phyloP scores from a whole-genome alignment of 2,797 vertebrate species.

The Clarias laeviceps region DNA sequence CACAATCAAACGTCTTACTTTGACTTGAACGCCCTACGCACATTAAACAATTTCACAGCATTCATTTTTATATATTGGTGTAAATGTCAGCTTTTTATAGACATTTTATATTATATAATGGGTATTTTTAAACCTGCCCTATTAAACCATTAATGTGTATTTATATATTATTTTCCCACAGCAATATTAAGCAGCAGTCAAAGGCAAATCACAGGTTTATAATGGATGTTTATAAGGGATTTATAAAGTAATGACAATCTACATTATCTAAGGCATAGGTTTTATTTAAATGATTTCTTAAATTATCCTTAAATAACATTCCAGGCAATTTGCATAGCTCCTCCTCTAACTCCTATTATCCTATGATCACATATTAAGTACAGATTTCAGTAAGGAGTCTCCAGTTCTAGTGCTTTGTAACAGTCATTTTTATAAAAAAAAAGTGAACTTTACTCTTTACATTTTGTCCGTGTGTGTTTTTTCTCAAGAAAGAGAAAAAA shows the following conservation, averaged over 20 bases:
- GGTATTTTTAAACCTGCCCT: not conserved
- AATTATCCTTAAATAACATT: too few relatives aligned
- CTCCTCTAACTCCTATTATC: too few relatives aligned
- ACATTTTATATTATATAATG: not conserved
- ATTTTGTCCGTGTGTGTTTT: not conserved
- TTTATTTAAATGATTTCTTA: too few relatives aligned
- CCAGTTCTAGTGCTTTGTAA: not conserved
- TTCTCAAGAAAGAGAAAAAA: not conserved
- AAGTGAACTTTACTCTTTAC: not conserved
- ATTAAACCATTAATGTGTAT: not conserved
- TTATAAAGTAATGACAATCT: not conserved
- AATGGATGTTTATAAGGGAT: not conserved
- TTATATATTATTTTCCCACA: not conserved
- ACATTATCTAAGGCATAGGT: too few relatives aligned
- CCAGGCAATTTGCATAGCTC: too few relatives aligned
- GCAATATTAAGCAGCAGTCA: not conserved
- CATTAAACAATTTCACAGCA: too few relatives aligned
- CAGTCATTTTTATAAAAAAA: not conserved
- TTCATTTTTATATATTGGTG: not conserved
- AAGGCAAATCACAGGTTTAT: not conserved
- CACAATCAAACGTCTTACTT: not conserved
- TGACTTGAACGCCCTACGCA: too few relatives aligned
- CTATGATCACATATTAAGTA: not conserved
- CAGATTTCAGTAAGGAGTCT: not conserved
- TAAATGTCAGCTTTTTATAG: not conserved